Conservation (phyloP, 2,888 invertebrate genomes). For the Stegana nigrithorax region DNA sequence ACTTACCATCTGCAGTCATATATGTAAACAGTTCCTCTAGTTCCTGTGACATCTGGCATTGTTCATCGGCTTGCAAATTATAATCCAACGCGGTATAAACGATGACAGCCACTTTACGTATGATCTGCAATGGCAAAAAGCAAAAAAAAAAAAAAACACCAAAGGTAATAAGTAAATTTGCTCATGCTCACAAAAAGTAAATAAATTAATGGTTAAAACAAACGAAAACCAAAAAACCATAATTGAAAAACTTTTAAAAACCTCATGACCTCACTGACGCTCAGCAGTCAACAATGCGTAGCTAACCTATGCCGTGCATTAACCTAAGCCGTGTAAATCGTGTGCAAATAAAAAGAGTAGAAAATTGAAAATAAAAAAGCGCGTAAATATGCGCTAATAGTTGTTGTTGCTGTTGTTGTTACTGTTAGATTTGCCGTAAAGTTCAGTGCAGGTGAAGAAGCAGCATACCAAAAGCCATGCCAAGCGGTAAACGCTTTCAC, state of each 20-base stretch:
- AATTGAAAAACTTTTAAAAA: too few relatives aligned
- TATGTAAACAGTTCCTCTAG: constrained; percentile 86
- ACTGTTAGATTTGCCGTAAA: constrained; percentile 41
- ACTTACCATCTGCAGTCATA: constrained; percentile 81
- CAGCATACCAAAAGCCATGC: constrained; percentile 31
- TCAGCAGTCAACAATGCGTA: constrained; percentile 35
- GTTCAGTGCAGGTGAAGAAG: constrained; percentile 55
- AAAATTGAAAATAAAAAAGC: constrained; percentile 11
- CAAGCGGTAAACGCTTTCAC: constrained; percentile 30
- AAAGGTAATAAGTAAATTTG: neutral
- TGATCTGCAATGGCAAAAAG: constrained; percentile 72
- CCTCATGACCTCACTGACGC: too few relatives aligned
- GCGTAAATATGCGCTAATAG: constrained; percentile 27
- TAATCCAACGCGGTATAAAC: constrained; percentile 92
- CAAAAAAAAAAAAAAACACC: neutral
- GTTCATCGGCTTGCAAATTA: constrained; percentile 86
- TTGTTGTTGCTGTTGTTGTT: constrained; percentile 26
- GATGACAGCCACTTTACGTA: constrained; percentile 83
- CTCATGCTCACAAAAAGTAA: too few relatives aligned
- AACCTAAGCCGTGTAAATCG: neutral
- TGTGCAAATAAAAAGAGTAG: neutral
- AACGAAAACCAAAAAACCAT: too few relatives aligned
- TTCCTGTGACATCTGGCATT: constrained; percentile 86
- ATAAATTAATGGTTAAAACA: too few relatives aligned
- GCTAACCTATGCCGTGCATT: constrained; percentile 25